phyloP scores from a whole-genome alignment of 2,888 invertebrate genomes.

The Drosophila rubida region DNA sequence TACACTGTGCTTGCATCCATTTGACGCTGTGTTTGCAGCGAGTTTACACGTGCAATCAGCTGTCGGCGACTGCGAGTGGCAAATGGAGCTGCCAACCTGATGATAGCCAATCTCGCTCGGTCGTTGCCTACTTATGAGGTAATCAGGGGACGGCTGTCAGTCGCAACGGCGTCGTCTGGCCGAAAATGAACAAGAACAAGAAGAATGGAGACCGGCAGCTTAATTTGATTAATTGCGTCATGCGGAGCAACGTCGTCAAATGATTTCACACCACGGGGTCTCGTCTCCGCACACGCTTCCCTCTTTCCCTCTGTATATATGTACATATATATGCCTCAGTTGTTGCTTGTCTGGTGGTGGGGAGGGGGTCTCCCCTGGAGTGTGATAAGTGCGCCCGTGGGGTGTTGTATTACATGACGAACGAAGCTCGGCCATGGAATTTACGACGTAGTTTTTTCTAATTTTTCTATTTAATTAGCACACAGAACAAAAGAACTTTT shows the following conservation, averaged over 20 bases:
- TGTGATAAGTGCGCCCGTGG: constrained; percentile 68
- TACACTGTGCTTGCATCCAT: neutral
- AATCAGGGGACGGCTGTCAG: constrained; percentile 53
- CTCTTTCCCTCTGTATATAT: neutral
- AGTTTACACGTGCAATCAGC: constrained; percentile 10
- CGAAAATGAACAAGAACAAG: constrained; percentile 38
- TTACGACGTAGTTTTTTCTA: constrained; percentile 78
- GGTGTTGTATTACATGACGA: constrained; percentile 73
- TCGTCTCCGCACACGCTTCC: neutral
- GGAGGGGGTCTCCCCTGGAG: constrained; percentile 55
- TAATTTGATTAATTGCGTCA: constrained; percentile 82
- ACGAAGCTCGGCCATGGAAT: constrained; percentile 57
- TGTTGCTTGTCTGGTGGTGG: constrained; percentile 18
- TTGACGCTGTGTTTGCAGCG: too few species aligned
- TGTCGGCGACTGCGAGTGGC: neutral
- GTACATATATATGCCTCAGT: constrained; percentile 8
- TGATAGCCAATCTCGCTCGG: constrained; percentile 19
- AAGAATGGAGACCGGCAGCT: constrained; percentile 35
- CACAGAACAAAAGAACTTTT: constrained; percentile 26
- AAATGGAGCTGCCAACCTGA: constrained; percentile 28
- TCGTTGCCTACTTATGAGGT: constrained; percentile 67
- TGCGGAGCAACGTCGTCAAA: constrained; percentile 71
- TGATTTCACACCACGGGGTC: constrained; percentile 71
- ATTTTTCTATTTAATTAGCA: constrained; percentile 79
- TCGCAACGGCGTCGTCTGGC: constrained; percentile 18